A percentile compares a stretch with the other conserved stretches of the same genome.
Evolutionary conservation across 1,140 invertebrate genomes (phyloP).

Genomic region (Semibalanus balanoides): DNA sequence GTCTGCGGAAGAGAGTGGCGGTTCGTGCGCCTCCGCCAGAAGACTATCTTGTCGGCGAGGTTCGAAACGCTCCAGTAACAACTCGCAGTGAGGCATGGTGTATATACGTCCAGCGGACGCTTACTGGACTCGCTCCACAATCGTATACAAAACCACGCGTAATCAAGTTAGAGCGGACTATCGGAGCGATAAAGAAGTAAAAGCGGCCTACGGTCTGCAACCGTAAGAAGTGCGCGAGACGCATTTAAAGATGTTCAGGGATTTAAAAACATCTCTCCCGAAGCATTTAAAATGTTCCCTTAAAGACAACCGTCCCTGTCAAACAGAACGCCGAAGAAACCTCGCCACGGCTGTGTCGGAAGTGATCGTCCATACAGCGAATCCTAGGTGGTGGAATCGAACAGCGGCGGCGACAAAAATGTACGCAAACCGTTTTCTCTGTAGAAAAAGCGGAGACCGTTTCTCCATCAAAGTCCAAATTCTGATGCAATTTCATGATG

Average conservation of each 20-base stretch:
- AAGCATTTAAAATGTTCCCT: too few species aligned
- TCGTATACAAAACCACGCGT: not conserved
- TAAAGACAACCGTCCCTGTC: too few species aligned
- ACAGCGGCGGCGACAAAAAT: not conserved
- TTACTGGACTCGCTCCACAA: not conserved
- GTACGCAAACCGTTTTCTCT: not conserved
- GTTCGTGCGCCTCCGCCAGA: not conserved
- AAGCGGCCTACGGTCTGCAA: not conserved
- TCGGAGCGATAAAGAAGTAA: not conserved
- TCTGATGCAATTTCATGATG: too few species aligned
- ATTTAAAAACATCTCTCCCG: too few species aligned
- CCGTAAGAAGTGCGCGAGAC: not conserved
- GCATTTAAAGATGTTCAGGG: not conserved
- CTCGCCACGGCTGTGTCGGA: too few species aligned
- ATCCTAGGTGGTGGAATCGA: too few species aligned
- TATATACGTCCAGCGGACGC: not conserved
- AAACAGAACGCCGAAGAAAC: too few species aligned
- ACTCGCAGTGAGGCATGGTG: not conserved
- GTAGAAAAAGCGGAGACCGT: not conserved
- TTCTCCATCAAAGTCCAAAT: too few species aligned
- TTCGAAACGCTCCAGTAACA: not conserved
- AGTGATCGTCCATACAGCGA: too few species aligned
- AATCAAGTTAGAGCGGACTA: not conserved
- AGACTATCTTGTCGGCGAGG: not conserved
- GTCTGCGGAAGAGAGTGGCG: not conserved